Percentiles rank a stretch among this genome's conserved stretches.
phyloP scores from a whole-genome alignment of 2,113 vertebrate species.

The Eudyptes chrysolophus region DNA sequence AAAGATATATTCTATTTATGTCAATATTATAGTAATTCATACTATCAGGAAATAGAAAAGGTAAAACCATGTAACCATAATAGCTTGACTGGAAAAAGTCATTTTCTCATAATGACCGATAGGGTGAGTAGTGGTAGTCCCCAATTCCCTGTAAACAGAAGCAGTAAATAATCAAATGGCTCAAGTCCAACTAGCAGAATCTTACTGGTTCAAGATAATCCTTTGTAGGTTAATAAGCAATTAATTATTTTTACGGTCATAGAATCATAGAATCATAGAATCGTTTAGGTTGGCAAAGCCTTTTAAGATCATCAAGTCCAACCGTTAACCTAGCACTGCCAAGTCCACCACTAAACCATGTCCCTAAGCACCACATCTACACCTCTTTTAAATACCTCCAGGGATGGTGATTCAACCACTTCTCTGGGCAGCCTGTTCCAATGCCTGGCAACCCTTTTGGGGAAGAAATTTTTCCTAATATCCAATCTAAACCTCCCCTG shows the following conservation, averaged over 20 bases:
- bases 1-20: neutral
- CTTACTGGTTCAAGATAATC: neutral
- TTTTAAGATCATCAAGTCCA: too few relatives aligned
- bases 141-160: neutral
- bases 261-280: too few relatives aligned
- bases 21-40: neutral
- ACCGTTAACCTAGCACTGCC: too few relatives aligned
- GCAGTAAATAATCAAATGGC: neutral
- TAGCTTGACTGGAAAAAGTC: neutral
- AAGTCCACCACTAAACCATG: too few relatives aligned
- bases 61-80: neutral
- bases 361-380: too few relatives aligned
- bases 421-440: too few relatives aligned
- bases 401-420: too few relatives aligned
- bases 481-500: too few relatives aligned
- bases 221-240: constrained; percentile 11
- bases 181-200: neutral
- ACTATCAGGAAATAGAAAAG: neutral
- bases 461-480: too few relatives aligned
- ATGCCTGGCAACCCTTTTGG: too few relatives aligned
- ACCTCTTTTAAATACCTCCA: too few relatives aligned
- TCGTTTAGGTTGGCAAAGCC: too few relatives aligned
- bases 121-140: neutral
- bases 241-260: constrained; percentile 9
- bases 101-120: neutral